Base-by-base conservation (phyloP, 2,888 invertebrate species). In the Ophion obscuratus region DNA sequence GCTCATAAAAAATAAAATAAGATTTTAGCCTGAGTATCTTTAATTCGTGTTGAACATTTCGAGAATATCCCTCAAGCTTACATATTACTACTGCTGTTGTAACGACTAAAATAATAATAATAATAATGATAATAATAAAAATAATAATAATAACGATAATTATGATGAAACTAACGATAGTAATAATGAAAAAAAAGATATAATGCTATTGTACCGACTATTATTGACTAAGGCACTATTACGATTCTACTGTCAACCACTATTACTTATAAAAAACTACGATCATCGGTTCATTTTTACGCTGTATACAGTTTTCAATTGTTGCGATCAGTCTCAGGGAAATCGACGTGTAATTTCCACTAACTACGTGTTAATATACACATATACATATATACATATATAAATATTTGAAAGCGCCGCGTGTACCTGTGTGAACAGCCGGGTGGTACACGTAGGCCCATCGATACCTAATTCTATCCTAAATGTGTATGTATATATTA, bases 241-340 rank as follows among this genome's bases (percentile, higher is more conserved):
- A 68, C 53, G 61, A 81, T 64, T 75, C 14, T 31, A 67, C 66
- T 66, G 67, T 24, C 57, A 67, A 75, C 62, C 66, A 73, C 76
- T 79, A 81, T 81, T 81, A 85, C 66, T 57, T 68, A 68, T 68
- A 76, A 70, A 20, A 61, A 61, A 81, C 20, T 82, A 78, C 62
- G 73, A 84, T 74, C 77, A 73, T 74, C 62, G 36, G 81, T 77
- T 81, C 61, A 86, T 83, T 83, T 86, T 77, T 81, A 86, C 70
- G 86, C 83, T 75, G 70, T 83, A 86, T 86, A 78, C 83, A 86
- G 86, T 78, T 92, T 91, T 91, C 88, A 91, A 90, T 92, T 88
- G 91, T 92, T 93, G 91, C 91, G 91, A 93, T 92, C 92, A 92
- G 92, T 93, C 93, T 93, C 93, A 93, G 93, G 93, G 93, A 93